Evolutionary conservation across 2,888 invertebrate species (phyloP).

Genomic region (Xestia xanthographa): DNA sequence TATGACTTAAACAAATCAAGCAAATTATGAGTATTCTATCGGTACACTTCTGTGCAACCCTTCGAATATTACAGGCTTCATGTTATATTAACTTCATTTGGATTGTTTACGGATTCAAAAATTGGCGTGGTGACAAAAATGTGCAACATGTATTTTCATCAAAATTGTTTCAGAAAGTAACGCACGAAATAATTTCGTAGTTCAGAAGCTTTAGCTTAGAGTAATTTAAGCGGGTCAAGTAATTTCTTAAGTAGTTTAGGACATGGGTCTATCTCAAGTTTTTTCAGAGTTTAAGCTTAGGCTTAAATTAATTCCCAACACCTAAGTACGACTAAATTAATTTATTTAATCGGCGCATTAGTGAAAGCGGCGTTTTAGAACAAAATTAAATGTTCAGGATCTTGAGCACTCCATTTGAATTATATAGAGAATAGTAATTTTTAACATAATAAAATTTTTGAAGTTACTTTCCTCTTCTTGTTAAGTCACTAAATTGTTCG

Average conservation of each 20-base stretch:
- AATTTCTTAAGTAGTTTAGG: conserved; percentile 39
- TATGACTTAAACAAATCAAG: neutral
- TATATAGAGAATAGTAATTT: neutral
- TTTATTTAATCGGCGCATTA: conserved; percentile 34
- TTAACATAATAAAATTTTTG: neutral
- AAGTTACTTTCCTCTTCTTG: neutral
- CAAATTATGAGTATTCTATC: neutral
- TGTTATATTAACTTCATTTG: neutral
- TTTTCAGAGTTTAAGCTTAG: conserved; percentile 17
- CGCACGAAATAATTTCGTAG: neutral
- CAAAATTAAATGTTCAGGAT: neutral
- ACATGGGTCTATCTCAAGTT: conserved; percentile 1
- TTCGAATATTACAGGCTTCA: neutral
- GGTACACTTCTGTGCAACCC: neutral
- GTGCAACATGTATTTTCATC: neutral
- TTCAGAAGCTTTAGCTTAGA: conserved; percentile 15
- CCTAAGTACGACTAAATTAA: conserved; percentile 36
- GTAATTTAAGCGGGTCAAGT: conserved; percentile 19
- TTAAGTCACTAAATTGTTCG: neutral
- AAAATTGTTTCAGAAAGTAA: neutral
- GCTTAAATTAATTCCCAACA: conserved; percentile 6
- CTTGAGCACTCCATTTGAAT: neutral
- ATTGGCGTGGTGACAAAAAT: neutral
- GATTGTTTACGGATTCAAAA: neutral
- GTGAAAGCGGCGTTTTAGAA: neutral